Evolutionary conservation across 2,888 invertebrate species (phyloP).

Genomic region (Luperina nickerlii): DNA sequence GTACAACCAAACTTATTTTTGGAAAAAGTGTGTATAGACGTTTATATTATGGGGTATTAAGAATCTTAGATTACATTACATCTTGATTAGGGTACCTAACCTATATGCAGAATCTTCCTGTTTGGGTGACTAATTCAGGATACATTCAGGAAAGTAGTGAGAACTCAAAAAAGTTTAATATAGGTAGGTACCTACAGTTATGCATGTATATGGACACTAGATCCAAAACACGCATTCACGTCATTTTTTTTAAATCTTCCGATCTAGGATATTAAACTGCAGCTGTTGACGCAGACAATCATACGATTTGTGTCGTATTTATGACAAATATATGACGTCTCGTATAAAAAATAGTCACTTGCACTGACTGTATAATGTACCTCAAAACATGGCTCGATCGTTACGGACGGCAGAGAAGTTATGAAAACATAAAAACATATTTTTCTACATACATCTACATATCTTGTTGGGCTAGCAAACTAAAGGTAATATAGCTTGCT

Average conservation of each 20-base stretch:
- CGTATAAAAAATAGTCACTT: not conserved
- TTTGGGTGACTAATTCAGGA: not conserved
- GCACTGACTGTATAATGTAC: not conserved
- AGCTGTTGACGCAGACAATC: not conserved
- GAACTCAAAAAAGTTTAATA: conserved; percentile 2
- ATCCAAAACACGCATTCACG: not conserved
- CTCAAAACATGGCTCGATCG: not conserved
- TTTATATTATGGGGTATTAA: not conserved
- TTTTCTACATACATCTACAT: too few species aligned
- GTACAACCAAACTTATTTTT: not conserved
- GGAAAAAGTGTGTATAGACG: not conserved
- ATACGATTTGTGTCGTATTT: conserved; percentile 4
- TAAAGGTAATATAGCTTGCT: too few species aligned
- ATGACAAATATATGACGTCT: not conserved
- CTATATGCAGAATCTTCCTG: not conserved
- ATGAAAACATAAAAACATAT: not conserved
- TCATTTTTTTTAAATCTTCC: not conserved
- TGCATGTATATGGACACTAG: not conserved
- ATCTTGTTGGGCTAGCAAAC: not conserved
- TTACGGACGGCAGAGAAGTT: not conserved
- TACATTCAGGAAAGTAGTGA: not conserved
- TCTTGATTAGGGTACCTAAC: too few species aligned
- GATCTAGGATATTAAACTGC: not conserved
- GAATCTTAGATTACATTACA: not conserved
- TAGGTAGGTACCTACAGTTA: not conserved